These are phyloP conservation scores for Lochmaea capreae DNA, from an alignment of 2,888 invertebrate species.

Conservation along the genomic window DNA sequence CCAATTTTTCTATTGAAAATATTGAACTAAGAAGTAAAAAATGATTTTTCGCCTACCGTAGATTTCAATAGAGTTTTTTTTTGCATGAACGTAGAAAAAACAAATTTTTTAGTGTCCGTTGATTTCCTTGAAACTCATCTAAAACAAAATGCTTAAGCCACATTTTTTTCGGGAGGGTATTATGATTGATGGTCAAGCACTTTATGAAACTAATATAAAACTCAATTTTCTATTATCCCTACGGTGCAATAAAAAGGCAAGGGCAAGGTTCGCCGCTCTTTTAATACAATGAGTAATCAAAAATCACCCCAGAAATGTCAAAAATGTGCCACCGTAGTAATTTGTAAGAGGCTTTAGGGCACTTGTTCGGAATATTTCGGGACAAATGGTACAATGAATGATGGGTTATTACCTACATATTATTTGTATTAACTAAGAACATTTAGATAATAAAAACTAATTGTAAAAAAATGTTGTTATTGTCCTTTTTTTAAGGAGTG, in stretches of 20 bases:
- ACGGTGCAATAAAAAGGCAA: slow-evolving; percentile 44
- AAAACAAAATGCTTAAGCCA: background rate
- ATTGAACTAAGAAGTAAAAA: too few relatives aligned
- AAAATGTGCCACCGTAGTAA: slow-evolving; percentile 13
- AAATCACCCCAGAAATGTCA: slow-evolving; percentile 37
- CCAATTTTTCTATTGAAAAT: too few relatives aligned
- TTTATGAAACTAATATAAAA: slow-evolving; percentile 47
- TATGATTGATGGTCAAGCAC: slow-evolving; percentile 42
- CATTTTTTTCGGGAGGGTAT: slow-evolving; percentile 29
- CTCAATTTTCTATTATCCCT: slow-evolving; percentile 47
- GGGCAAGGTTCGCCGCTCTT: slow-evolving; percentile 33
- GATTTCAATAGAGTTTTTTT: too few relatives aligned
- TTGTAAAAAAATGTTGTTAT: too few relatives aligned
- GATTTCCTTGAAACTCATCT: background rate
- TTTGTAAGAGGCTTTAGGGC: slow-evolving; percentile 9
- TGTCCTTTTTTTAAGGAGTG: background rate
- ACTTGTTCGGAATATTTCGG: background rate
- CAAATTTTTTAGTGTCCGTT: background rate
- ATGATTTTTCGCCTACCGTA: too few relatives aligned
- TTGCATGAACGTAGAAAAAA: too few relatives aligned
- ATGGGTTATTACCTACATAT: background rate
- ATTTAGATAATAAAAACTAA: too few relatives aligned
- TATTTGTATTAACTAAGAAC: too few relatives aligned
- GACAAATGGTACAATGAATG: background rate
- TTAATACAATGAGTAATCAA: slow-evolving; percentile 46